Evolutionary conservation across 1,140 invertebrate genomes (phyloP).

Genomic region (Diabrotica undecimpunctata): DNA sequence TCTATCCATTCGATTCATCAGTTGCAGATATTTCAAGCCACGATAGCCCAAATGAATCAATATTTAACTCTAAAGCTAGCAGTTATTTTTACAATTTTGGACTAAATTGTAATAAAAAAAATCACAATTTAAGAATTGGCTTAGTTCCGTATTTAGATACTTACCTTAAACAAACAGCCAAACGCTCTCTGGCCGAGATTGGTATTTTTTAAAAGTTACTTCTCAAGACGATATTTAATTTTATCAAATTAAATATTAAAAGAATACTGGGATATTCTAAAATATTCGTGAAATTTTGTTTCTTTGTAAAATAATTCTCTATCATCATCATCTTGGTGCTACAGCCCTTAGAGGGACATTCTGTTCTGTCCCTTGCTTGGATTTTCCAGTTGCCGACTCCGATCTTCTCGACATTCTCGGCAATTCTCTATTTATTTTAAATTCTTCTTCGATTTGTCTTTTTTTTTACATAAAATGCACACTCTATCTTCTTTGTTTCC

Average conservation of each 20-base stretch:
- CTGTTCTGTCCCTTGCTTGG: too few relatives aligned
- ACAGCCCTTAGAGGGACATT: too few relatives aligned
- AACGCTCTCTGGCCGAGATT: slow-evolving; percentile 18
- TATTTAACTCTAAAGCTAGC: neutral
- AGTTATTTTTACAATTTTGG: neutral
- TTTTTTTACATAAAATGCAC: too few relatives aligned
- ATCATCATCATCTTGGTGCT: too few relatives aligned
- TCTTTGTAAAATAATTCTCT: slow-evolving; percentile 24
- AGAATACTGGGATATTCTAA: slow-evolving; percentile 16
- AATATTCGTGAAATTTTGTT: slow-evolving; percentile 22
- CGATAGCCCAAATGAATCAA: too few relatives aligned
- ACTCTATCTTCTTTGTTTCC: slow-evolving; percentile 18
- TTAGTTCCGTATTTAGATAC: slow-evolving; percentile 1
- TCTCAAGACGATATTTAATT: slow-evolving; percentile 10
- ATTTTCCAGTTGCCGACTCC: too few relatives aligned
- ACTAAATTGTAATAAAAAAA: slow-evolving; percentile 1
- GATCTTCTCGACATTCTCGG: too few relatives aligned
- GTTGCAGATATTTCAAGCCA: too few relatives aligned
- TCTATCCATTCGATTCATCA: too few relatives aligned
- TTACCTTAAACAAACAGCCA: too few relatives aligned
- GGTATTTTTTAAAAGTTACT: slow-evolving; percentile 21
- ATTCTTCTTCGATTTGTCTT: slow-evolving; percentile 19
- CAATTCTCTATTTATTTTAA: slow-evolving; percentile 19
- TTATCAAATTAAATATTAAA: slow-evolving; percentile 19
- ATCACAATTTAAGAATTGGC: neutral